Base-by-base conservation (phyloP, 1,140 invertebrate genomes). In the Latrodectus geometricus region DNA sequence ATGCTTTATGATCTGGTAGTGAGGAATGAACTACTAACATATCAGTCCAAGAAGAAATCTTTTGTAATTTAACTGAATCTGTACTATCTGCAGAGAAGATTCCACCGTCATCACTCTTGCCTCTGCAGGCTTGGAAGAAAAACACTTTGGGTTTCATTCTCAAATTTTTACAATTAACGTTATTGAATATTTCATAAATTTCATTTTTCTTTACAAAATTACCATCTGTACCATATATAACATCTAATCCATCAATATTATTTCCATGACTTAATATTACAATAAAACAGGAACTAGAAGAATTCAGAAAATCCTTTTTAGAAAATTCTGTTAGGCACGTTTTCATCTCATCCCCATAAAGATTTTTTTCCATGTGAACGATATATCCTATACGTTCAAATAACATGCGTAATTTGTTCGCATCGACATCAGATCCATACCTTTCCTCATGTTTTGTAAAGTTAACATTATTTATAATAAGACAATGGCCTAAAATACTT, bases 381-480 rank as follows among this genome's bases (percentile, higher is more conserved):
- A n/a, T 14, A 49, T 61, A 83, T 9, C 80, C 80, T 21, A 83
- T 48, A 23, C 49, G 48, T 23, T 2, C 14, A 23, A 82, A 82
- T 7, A 81, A 15, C 4, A 8, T 35, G n/a, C 12, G 0, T 23
- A 81, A 56, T 12, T 48, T 50, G 20, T 52, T 8, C 8, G 79
- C 79, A 70, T 81, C 70, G 17, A 65, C 72, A 56, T 73, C 54
- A 12, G 80, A 83, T 8, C 70, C 80, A 15, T 21, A 3, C 49
- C 80, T 61, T 17, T 65, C 21, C 17, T 74, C 17, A 12, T 35
- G 14, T 15, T 7, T 8, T 8, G 49, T 15, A 66, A 74, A 83
- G 20, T 83, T 35, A n/a, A 74, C 70, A 11, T 83, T 83, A 65
- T 83, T 83, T 4, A 83, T 83, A 20, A 83, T 83, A 8, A 65